Evolutionary conservation across 2,888 invertebrate species (phyloP).

Genomic region (Trilocha varians): DNA sequence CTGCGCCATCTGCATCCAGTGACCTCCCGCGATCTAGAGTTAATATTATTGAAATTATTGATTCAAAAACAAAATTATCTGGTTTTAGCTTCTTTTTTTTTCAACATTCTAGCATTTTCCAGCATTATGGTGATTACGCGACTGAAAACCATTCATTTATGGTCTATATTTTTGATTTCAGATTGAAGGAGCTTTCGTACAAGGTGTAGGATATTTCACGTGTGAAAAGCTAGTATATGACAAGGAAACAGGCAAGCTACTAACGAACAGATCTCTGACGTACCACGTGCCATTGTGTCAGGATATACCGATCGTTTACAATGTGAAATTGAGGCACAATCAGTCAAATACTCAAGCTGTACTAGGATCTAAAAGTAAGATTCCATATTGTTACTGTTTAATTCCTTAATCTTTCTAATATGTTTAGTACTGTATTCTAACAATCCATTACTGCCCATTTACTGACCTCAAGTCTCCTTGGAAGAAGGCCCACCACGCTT

Average conservation of each 20-base stretch:
- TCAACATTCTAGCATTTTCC: no score
- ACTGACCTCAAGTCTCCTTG: no score
- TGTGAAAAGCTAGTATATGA: slow-evolving; percentile 77
- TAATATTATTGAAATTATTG: no score
- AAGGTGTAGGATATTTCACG: slow-evolving; percentile 79
- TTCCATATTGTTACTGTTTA: no score
- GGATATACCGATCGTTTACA: slow-evolving; percentile 77
- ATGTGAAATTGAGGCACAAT: slow-evolving; percentile 62
- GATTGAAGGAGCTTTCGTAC: slow-evolving; percentile 78
- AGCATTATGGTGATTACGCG: slow-evolving; percentile 1
- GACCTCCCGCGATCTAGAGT: no score
- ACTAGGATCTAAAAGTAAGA: slow-evolving; percentile 33
- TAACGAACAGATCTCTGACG: slow-evolving; percentile 79
- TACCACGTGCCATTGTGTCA: slow-evolving; percentile 76
- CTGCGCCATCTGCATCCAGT: no score
- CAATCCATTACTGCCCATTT: no score
- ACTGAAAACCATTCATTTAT: background rate
- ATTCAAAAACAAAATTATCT: no score
- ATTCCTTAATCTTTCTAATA: no score
- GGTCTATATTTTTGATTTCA: slow-evolving; percentile 13
- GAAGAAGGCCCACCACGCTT: no score
- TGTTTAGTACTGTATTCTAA: no score
- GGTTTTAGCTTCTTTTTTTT: no score
- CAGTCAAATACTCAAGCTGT: slow-evolving; percentile 19
- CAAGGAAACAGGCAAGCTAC: slow-evolving; percentile 73